These are phyloP conservation scores for Merluccius polli DNA, from an alignment of 2,797 vertebrate species.

Conservation along the genomic window DNA sequence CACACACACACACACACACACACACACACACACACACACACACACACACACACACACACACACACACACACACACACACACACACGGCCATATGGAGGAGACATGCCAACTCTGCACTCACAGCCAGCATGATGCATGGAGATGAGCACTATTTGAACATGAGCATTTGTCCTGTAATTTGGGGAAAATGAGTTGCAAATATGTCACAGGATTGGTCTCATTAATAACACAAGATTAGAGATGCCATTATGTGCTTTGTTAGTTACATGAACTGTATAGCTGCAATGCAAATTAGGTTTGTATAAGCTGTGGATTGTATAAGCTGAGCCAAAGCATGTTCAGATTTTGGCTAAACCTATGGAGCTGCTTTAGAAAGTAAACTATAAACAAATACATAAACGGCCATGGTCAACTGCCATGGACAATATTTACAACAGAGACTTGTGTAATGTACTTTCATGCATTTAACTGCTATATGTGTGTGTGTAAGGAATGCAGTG, in stretches of 20 bases:
- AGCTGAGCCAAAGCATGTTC: not conserved
- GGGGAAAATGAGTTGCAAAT: not conserved
- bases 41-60: too few species aligned
- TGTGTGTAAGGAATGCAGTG: too few species aligned
- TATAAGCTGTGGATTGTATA: too few species aligned
- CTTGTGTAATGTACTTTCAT: too few species aligned
- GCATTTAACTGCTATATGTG: too few species aligned
- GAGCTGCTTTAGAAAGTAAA: too few species aligned
- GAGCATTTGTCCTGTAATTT: constrained; percentile 11
- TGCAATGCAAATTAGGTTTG: not conserved
- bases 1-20: not conserved
- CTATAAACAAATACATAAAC: too few species aligned
- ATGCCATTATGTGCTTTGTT: not conserved
- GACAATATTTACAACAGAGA: too few species aligned
- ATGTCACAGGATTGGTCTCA: constrained; percentile 8
- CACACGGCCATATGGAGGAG: constrained; percentile 48
- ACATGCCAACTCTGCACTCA: constrained; percentile 46
- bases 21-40: constrained; percentile 19
- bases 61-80: constrained; percentile 6
- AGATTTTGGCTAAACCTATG: not conserved
- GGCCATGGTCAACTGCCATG: too few species aligned
- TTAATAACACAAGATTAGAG: not conserved
- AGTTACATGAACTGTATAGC: not conserved
- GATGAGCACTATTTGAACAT: constrained; percentile 11
- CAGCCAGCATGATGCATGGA: constrained; percentile 5